Evolutionary conservation across 2,797 vertebrate species (phyloP).

Genomic region (Glyptemys insculpta): DNA sequence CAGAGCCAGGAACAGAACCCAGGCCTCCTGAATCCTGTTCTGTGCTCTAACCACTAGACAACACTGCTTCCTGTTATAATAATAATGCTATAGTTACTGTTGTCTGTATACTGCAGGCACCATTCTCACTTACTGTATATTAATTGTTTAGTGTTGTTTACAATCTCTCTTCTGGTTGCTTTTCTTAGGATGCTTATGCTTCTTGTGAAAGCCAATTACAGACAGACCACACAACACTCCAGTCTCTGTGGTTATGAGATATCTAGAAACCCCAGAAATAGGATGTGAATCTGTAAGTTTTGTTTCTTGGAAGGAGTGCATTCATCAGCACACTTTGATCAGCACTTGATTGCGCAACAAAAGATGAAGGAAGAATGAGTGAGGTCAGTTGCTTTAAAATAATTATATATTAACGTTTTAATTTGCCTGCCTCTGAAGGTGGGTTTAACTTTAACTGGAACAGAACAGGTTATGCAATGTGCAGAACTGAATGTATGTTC

Average conservation of each 20-base stretch:
- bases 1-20: too few relatives aligned
- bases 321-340: neutral
- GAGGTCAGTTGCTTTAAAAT: neutral
- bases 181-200: neutral
- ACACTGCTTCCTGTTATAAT: neutral
- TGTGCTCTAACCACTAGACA: fast-evolving
- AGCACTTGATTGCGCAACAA: neutral
- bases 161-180: neutral
- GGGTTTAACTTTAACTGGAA: neutral
- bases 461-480: neutral
- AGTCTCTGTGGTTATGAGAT: neutral
- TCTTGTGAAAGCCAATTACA: neutral
- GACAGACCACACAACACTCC: neutral
- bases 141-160: neutral
- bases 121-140: neutral
- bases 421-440: neutral
- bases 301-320: neutral
- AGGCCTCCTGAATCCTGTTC: neutral
- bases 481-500: neutral
- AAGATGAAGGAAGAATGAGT: neutral
- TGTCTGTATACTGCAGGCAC: neutral
- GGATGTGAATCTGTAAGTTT: neutral
- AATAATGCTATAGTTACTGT: neutral
- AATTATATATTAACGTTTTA: neutral
- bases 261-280: neutral